Evolutionary conservation across 2,113 vertebrate species (phyloP).

Genomic region (Sinocyclocheilus anshuiensis): DNA sequence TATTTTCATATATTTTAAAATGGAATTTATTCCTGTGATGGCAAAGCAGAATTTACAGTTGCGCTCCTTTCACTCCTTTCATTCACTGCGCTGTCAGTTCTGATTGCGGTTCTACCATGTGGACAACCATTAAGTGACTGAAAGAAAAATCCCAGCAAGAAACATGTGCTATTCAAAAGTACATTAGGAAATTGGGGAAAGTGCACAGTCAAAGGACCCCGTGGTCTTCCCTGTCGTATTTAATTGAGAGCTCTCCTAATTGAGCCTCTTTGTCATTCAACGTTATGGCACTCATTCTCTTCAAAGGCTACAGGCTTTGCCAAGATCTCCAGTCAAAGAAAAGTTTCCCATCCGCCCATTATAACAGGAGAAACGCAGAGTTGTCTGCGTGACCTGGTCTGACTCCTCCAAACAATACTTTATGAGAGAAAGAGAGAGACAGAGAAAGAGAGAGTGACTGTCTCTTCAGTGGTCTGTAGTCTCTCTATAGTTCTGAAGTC

Average conservation of each 20-base stretch:
- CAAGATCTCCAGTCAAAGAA: conserved; percentile 17
- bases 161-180: conserved; percentile 12
- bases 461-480: not conserved
- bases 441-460: not conserved
- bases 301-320: conserved; percentile 43
- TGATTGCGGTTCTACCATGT: conserved; percentile 53
- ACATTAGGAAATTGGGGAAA: conserved; percentile 27
- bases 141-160: conserved; percentile 40
- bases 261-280: conserved; percentile 36
- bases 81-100: conserved; percentile 49
- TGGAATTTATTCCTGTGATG: not conserved
- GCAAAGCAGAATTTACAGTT: not conserved
- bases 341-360: conserved; percentile 40
- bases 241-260: conserved; percentile 50
- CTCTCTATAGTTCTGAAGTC: not conserved
- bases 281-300: conserved; percentile 23
- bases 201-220: not conserved
- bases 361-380: not conserved
- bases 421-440: not conserved
- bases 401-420: not conserved
- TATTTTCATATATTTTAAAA: not conserved
- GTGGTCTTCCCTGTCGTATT: conserved; percentile 13
- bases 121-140: conserved; percentile 37
- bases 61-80: conserved; percentile 15
- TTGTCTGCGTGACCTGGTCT: conserved; percentile 20